phyloP scores from a whole-genome alignment of 2,113 vertebrate genomes.

The Murina feae region DNA sequence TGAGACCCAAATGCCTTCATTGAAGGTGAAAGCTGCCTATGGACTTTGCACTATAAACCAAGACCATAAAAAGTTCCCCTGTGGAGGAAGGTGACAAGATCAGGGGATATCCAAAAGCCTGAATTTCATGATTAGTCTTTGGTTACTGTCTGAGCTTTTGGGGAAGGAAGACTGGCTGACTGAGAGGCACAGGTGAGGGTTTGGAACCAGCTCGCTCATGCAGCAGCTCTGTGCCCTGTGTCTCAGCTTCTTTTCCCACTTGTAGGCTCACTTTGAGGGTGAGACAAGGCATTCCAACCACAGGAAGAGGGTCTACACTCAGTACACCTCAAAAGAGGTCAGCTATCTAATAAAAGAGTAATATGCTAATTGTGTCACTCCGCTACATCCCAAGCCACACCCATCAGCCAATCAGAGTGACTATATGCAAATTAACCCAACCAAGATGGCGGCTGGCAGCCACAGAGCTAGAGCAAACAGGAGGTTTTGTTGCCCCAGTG shows the following conservation, averaged over 20 bases:
- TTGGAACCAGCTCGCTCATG: background rate
- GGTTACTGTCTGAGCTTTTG: background rate
- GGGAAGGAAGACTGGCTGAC: background rate
- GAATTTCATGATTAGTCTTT: no score
- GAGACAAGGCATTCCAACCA: background rate
- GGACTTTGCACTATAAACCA: background rate
- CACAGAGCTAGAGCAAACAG: no score
- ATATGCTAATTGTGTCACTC: no score
- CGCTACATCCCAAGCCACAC: no score
- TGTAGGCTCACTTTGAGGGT: background rate
- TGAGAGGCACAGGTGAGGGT: background rate
- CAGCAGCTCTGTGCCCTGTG: background rate
- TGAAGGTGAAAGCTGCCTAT: background rate
- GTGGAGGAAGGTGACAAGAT: background rate
- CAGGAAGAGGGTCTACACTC: background rate
- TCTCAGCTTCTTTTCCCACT: background rate
- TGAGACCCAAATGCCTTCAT: background rate
- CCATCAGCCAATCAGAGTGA: no score
- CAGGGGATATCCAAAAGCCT: accelerated
- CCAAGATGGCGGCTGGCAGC: no score
- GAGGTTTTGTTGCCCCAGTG: no score
- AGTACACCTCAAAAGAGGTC: background rate
- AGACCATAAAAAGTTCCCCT: background rate
- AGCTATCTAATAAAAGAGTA: no score
- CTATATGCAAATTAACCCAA: no score